These are phyloP conservation scores for Lates japonicus DNA, from an alignment of 2,797 vertebrate species.

Conservation along the genomic window DNA sequence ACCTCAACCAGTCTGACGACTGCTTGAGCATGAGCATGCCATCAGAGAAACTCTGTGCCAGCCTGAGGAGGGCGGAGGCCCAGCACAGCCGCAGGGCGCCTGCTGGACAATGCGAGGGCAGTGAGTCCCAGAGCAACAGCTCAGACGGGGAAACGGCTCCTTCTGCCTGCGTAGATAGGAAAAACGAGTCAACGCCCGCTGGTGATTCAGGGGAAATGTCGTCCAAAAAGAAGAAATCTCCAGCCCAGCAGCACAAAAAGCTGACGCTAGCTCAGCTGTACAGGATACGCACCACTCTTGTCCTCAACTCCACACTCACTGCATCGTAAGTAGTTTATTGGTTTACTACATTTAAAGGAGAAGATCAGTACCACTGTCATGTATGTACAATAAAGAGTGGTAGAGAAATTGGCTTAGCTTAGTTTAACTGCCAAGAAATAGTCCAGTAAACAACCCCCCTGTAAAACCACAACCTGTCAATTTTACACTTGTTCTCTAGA, in stretches of 20 bases:
- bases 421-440: too few relatives aligned
- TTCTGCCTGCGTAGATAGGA: conserved; percentile 38
- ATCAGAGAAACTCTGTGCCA: conserved; percentile 67
- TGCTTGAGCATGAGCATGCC: conserved; percentile 55
- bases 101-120: neutral
- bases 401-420: neutral
- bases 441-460: neutral
- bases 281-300: conserved; percentile 93
- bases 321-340: conserved; percentile 91
- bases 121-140: conserved; percentile 57
- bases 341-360: neutral
- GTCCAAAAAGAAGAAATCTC: conserved; percentile 69
- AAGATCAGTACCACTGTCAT: neutral
- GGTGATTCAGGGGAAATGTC: conserved; percentile 34
- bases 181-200: neutral
- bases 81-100: conserved; percentile 1
- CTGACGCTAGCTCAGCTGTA: conserved; percentile 90
- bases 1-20: conserved; percentile 50
- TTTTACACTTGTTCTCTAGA: too few relatives aligned
- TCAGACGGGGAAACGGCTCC: conserved; percentile 65
- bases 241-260: conserved; percentile 86
- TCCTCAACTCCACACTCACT: conserved; percentile 97
- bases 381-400: neutral
- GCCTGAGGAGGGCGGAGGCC: conserved; percentile 66
- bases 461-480: neutral